These are phyloP conservation scores for Stichodactyla helianthus DNA, from an alignment of 64 coral and sea anemone species.

Conservation along the genomic window DNA sequence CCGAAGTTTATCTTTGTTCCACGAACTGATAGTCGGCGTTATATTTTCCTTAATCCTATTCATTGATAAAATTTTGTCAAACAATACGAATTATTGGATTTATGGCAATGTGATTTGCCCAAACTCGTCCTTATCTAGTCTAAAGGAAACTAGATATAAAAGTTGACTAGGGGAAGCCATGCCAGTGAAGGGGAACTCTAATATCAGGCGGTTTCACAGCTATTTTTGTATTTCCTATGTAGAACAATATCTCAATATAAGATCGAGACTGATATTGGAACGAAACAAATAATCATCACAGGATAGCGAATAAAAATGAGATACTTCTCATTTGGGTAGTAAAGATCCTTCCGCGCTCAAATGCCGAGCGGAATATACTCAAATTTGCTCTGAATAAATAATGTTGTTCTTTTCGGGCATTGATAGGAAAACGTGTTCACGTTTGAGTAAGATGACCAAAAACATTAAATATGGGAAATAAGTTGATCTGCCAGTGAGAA, in stretches of 20 bases:
- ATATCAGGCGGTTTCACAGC: background rate
- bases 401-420: background rate
- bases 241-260: background rate
- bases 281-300: background rate
- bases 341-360: background rate
- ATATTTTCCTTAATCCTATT: too few species aligned
- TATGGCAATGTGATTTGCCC: too few species aligned
- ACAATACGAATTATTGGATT: too few species aligned
- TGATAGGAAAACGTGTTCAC: background rate
- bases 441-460: background rate
- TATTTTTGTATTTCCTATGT: conserved; percentile 2
- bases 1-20: background rate
- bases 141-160: background rate
- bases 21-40: background rate
- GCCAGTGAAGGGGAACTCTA: background rate
- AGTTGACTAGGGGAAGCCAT: background rate
- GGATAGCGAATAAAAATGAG: too few species aligned
- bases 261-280: background rate
- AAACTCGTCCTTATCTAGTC: background rate
- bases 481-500: too few species aligned
- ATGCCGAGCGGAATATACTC: background rate
- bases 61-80: too few species aligned
- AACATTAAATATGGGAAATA: background rate
- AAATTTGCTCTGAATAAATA: background rate
- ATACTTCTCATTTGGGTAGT: background rate